Conservation (phyloP, 2,888 invertebrate species). For the Artemia sinica region DNA sequence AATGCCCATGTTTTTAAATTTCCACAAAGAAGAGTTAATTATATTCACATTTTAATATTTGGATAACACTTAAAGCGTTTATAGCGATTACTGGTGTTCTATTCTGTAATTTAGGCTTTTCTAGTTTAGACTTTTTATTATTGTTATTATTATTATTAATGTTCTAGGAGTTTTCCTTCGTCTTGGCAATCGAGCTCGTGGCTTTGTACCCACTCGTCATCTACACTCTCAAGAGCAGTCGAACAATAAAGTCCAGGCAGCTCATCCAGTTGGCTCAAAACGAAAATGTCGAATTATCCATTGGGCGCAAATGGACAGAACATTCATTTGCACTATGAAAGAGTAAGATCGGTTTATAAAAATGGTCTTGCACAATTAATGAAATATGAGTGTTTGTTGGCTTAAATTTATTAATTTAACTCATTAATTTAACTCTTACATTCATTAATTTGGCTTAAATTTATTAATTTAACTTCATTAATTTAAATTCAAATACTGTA, state of each 20-base stretch:
- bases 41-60: too few species aligned
- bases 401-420: too few species aligned
- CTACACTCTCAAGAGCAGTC: constrained; percentile 25
- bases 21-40: too few species aligned
- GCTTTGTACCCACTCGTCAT: constrained; percentile 29
- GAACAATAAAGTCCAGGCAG: constrained; percentile 29
- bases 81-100: too few species aligned
- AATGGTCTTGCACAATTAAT: too few species aligned
- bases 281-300: constrained; percentile 42
- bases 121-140: neutral
- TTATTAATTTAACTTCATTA: too few species aligned
- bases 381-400: too few species aligned
- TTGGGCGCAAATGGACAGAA: constrained; percentile 46
- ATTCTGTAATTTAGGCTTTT: neutral
- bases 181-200: constrained; percentile 25
- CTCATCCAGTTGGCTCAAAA: constrained; percentile 29
- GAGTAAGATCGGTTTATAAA: constrained; percentile 25
- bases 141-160: neutral
- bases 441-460: too few species aligned
- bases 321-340: constrained; percentile 50
- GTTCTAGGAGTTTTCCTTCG: constrained; percentile 31
- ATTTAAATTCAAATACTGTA: too few species aligned
- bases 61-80: too few species aligned
- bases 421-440: too few species aligned
- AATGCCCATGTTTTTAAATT: too few species aligned